phyloP scores from a whole-genome alignment of 1,140 invertebrate species.

The Druon quercuslanigerum region DNA sequence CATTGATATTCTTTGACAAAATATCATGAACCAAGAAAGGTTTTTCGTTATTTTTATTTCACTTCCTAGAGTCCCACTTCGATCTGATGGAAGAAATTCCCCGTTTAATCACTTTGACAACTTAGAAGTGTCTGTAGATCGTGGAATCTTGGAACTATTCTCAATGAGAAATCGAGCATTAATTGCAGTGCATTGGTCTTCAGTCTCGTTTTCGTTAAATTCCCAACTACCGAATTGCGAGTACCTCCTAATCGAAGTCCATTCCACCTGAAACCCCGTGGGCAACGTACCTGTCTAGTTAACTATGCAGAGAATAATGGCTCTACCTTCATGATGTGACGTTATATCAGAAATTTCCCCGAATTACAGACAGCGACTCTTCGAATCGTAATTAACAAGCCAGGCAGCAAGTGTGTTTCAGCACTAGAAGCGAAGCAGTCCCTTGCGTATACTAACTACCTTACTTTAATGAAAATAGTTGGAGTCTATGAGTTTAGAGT shows the following conservation, averaged over 20 bases:
- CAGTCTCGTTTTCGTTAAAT: background rate
- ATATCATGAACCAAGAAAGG: no score
- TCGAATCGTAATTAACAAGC: background rate
- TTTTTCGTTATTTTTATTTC: no score
- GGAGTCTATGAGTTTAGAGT: background rate
- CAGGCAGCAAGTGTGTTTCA: background rate
- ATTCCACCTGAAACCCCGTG: constrained; percentile 42
- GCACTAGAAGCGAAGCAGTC: background rate
- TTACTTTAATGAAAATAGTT: no score
- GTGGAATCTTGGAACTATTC: no score
- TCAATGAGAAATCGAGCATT: no score
- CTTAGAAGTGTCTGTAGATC: no score
- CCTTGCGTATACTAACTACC: background rate
- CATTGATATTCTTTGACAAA: no score
- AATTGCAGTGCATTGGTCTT: background rate
- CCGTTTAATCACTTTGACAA: no score
- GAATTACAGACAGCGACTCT: constrained; percentile 4
- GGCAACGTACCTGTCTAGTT: constrained; percentile 36
- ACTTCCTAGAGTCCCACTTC: no score
- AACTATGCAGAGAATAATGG: constrained; percentile 40
- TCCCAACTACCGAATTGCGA: background rate
- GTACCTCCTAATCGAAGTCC: constrained; percentile 43
- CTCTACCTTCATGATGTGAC: constrained; percentile 32
- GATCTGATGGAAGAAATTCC: no score
- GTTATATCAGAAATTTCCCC: constrained; percentile 25